Evolutionary conservation across 1,140 invertebrate genomes (phyloP), one percentile per base, ranked within the genome.

Genomic region (Drosophila saltans): DNA sequence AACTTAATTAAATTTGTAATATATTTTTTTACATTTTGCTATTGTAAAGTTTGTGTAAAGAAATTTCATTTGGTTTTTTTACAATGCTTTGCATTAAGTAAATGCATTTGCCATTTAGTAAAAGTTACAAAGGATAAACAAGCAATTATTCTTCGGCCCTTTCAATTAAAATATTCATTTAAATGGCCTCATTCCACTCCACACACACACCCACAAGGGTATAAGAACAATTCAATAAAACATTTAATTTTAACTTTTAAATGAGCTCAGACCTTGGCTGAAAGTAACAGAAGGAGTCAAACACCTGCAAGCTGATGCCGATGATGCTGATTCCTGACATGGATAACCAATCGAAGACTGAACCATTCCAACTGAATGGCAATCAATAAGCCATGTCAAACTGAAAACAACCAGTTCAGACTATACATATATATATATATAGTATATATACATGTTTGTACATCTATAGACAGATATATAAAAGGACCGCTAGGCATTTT

Each of bases 331-430:
- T 26, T 10, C 7, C 8, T 48, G 40, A 33, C 72, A 76, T 43
- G 72, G 66, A 69, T 81, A 79, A 73, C 73, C 74, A 78, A 86
- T 86, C 81, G 81, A 81, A 85, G 75, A 59, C 60, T 60, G 57
- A 67, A 72, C 60, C 78, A 60, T 75, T 81, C 45, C 72, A 66
- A 69, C 66, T 72, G 66, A 70, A 65, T 74, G 80, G 70, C 80
- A 88, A 89, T 88, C 84, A 80, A 83, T 88, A 83, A 88, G 84
- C 80, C 80, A 88, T 68, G 45, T 26, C 45, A 48, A 16, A 45
- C n/a, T n/a, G 73, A 16, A 16, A 65, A 39, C 39, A 72, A 2
- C 60, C 26, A 41, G 36, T 16, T 16, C 16, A 61, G 21, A 41
- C 40, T 10, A 41, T 41, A 66, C 24, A 66, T 9, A 30, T n/a